Percentiles rank a stretch among this genome's conserved stretches.
Conservation (phyloP, 1,140 invertebrate genomes). For the Dreissena rostriformis region DNA sequence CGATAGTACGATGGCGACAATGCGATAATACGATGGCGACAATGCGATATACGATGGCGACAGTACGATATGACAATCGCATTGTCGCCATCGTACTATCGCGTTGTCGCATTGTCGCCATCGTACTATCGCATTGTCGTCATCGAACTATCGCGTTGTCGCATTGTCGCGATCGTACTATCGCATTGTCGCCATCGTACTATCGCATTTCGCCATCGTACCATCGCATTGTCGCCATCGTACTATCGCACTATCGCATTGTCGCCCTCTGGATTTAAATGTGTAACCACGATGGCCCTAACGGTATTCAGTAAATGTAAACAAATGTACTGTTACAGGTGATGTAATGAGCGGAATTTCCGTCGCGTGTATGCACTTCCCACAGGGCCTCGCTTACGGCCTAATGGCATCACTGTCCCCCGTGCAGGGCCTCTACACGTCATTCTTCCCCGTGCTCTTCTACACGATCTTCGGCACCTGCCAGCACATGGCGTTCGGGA, state of each 20-base stretch:
- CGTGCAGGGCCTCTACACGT: conserved; percentile 81
- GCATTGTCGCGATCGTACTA: too few relatives aligned
- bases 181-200: too few relatives aligned
- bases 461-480: conserved; percentile 83
- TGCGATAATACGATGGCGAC: too few relatives aligned
- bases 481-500: conserved; percentile 76
- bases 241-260: conserved; percentile 54
- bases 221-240: conserved; percentile 71
- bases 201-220: conserved; percentile 63
- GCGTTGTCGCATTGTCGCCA: too few relatives aligned
- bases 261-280: conserved; percentile 60
- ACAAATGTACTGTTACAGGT: conserved; percentile 13
- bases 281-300: background rate
- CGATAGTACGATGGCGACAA: too few relatives aligned
- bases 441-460: conserved; percentile 82
- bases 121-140: too few relatives aligned
- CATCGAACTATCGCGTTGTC: too few relatives aligned
- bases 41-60: too few relatives aligned
- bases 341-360: conserved; percentile 44
- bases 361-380: conserved; percentile 43
- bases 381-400: conserved; percentile 43
- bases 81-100: too few relatives aligned
- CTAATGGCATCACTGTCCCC: conserved; percentile 41
- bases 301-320: background rate
- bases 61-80: too few relatives aligned